Percentiles rank a stretch among this genome's conserved stretches.
Evolutionary conservation across 2,888 invertebrate genomes (phyloP).

Genomic region (Silvanus unidentatus): DNA sequence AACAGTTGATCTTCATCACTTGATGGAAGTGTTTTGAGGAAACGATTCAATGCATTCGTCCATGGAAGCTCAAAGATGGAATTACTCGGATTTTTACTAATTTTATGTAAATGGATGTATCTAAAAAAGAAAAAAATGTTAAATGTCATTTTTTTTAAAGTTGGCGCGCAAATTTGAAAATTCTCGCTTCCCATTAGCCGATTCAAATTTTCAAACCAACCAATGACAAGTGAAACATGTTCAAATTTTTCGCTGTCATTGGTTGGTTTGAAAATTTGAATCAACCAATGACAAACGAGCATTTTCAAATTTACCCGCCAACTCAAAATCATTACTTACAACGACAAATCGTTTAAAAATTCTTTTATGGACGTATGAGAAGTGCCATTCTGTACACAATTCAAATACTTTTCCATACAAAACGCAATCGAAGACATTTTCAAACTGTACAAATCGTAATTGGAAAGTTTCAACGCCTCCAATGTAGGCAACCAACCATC

Average conservation of each 20-base stretch:
- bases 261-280: too few relatives aligned
- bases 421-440: slow-evolving; percentile 51
- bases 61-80: slow-evolving; percentile 55
- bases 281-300: too few relatives aligned
- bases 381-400: slow-evolving; percentile 59
- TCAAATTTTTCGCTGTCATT: too few relatives aligned
- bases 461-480: slow-evolving; percentile 35
- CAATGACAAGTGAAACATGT: too few relatives aligned
- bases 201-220: too few relatives aligned
- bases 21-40: slow-evolving; percentile 59
- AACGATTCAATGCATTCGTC: slow-evolving; percentile 57
- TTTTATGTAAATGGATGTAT: slow-evolving; percentile 26
- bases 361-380: slow-evolving; percentile 54
- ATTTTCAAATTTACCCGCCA: too few relatives aligned
- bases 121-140: too few relatives aligned
- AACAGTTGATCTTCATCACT: slow-evolving; percentile 58
- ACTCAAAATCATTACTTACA: slow-evolving; percentile 43
- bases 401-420: slow-evolving; percentile 51
- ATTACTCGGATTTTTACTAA: background rate
- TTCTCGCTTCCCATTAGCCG: too few relatives aligned
- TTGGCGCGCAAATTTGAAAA: too few relatives aligned
- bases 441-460: slow-evolving; percentile 48
- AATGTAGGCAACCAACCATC: slow-evolving; percentile 30
- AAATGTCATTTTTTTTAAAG: too few relatives aligned
- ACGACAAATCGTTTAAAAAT: slow-evolving; percentile 52